Evolutionary conservation across 2,888 invertebrate species (phyloP), one percentile per base, ranked within the genome.

Genomic region (Athrips mouffetella): DNA sequence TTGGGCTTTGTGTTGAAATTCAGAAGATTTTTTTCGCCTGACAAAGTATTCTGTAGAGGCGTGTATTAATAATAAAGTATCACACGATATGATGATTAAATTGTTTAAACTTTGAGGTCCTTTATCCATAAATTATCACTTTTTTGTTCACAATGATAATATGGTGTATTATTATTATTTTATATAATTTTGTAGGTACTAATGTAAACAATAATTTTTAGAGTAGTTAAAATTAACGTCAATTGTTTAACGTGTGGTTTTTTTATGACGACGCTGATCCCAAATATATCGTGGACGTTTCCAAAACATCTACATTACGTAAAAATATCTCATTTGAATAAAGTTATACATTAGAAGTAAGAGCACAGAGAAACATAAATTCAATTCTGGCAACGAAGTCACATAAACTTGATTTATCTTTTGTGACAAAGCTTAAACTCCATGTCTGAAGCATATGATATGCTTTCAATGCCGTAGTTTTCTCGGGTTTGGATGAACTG

Each of bases 321-420:
- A 40, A 47, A 29, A 47, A 47, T 47, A 46, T 10, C 27, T 21
- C 29, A 16, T 31, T 41, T 25, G 30, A 42, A 44, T 44, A 44
- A 44, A 31, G 31, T 10, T 31, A 44, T 44, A 76, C 70, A 74
- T 78, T 73, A 81, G 71, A 69, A 65, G 62, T 67, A 69, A 63
- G 59, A 65, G 70, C 73, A 69, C 67, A 71, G 65, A 70, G 68
- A 67, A 67, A 71, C 80, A 84, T 86, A 86, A 84, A 87, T 86
- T 77, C 71, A 59, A 61, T 62, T 73, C 76, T 75, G 80, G 77
- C 83, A 80, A 76, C 66, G 62, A 72, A 67, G 87, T 78, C 85
- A 81, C 85, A 85, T 85, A 85, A 87, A 86, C 78, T 78, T 86
- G 85, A 86, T 86, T 86, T 86, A 86, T 85, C 71, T 77, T 62